Evolutionary conservation across 1,140 invertebrate genomes (phyloP), one percentile per base, ranked within the genome.

Genomic region (Procambarus virginalis): DNA sequence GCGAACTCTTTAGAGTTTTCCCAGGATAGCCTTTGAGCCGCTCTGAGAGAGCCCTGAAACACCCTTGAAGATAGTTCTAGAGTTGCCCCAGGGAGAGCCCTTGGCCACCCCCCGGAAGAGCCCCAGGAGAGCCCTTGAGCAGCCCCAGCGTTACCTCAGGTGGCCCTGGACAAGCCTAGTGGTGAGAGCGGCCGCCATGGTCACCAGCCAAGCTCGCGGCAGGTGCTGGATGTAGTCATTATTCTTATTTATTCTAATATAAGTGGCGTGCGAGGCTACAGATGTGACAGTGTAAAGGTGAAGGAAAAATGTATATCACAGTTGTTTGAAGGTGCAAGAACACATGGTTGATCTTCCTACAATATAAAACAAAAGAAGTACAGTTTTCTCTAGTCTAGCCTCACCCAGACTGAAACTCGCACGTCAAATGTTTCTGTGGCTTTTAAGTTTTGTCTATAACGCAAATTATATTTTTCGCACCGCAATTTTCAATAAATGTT

Each of bases 171-270:
- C 10, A 68, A 17, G 10, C 2, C 64, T 20, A 68, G 64, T 17
- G 3, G 64, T 20, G 10, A 68, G 12, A 20, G 64, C 20, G 68
- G 78, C 49, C 22, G 78, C 78, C 78, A 20, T 48, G 46, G 46
- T 34, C 34, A 34, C 34, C 46, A 55, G 6, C 12, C 51, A 55
- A 5, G 77, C 77, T 51, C 77, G 20, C 77, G 3, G 3, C 20
- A n/a, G 77, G 22, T 49, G 49, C 78, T 80, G 78, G 78, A 51
- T 55, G 49, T 22, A 78, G 78, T 58, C 49, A 58, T 58, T 73
- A 34, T 46, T 17, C n/a, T 80, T 58, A 80, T 80, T 80, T 80
- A 80, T 80, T 80, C 49, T 80, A 80, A 17, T 10, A 20, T 55
- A 58, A 80, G 49, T 55, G 78, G 22, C 64, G 17, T 68, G 64